Evolutionary conservation across 2,888 invertebrate species (phyloP), one percentile per base, ranked within the genome.

Genomic region (Cistogaster globosa): DNA sequence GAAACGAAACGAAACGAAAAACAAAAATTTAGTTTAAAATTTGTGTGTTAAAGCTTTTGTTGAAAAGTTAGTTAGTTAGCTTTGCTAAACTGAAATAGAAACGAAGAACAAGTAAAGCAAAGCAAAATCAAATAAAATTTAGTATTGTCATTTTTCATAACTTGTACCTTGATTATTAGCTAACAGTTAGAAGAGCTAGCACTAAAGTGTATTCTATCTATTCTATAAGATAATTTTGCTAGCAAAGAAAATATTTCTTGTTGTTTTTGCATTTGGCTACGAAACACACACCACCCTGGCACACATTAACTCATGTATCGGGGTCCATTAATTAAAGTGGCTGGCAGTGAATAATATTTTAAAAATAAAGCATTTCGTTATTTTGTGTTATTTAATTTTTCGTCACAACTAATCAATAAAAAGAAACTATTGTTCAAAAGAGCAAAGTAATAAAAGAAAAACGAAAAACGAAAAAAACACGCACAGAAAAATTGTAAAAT

Each of bases 281-380:
- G 8, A 58, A 60, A 58, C 32, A 26, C 45, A 72, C 18, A 60
- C 32, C 32, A 32, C 2, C 48, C n/a, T 3, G 18, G 38, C 38
- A 51, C 12, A 57, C 42, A 26, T 5, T 65, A 2, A 55, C 22
- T 11, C 22, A 60, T 26, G 57, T 63, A 58, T 57, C 36, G 32
- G 60, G 65, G 62, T 20, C 51, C 58, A 62, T 84, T 48, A 58
- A 65, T 45, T 67, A 57, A 74, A 67, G 57, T 77, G 77, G 48
- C 77, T 77, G 77, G 48, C 77, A 75, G 85, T 82, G 85, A 85
- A 85, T 85, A 85, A 85, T 82, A 76, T 75, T 80, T 85, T 85
- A 82, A 85, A 85, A 82, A 82, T 85, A 82, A 85, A 82, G 48
- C 78, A 82, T 82, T 85, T 78, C 85, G 82, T 75, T 42, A 32